A percentile compares a stretch with the other conserved stretches of the same genome.
Evolutionary conservation across 1,140 invertebrate genomes (phyloP).

Genomic region (Ylistrum balloti): DNA sequence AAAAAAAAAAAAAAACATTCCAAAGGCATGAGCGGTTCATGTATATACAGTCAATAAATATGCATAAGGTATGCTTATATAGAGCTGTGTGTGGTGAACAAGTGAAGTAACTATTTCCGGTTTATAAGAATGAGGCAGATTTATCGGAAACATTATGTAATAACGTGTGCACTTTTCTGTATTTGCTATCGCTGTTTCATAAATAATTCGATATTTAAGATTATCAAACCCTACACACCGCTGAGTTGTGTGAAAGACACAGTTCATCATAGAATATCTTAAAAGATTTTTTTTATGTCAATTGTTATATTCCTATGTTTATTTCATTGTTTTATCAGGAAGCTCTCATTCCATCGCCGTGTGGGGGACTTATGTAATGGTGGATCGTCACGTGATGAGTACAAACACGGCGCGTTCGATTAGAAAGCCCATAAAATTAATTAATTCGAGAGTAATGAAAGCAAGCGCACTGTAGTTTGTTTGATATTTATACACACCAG

Average conservation of each 20-base stretch:
- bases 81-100: too few relatives aligned
- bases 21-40: too few relatives aligned
- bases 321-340: not conserved
- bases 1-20: too few relatives aligned
- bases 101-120: not conserved
- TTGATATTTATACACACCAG: too few relatives aligned
- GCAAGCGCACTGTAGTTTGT: too few relatives aligned
- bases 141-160: not conserved
- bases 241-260: not conserved
- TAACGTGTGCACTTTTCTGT: not conserved
- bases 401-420: not conserved
- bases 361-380: not conserved
- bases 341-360: not conserved
- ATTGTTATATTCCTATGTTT: not conserved
- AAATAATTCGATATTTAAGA: not conserved
- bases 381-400: not conserved
- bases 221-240: not conserved
- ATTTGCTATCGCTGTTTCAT: not conserved
- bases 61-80: too few relatives aligned
- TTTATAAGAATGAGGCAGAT: not conserved
- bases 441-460: too few relatives aligned
- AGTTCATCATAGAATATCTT: too few relatives aligned
- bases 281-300: not conserved
- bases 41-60: too few relatives aligned
- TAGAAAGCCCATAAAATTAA: too few relatives aligned